Conservation (phyloP, 2,888 invertebrate genomes). For the Drosophila niveifrons region DNA sequence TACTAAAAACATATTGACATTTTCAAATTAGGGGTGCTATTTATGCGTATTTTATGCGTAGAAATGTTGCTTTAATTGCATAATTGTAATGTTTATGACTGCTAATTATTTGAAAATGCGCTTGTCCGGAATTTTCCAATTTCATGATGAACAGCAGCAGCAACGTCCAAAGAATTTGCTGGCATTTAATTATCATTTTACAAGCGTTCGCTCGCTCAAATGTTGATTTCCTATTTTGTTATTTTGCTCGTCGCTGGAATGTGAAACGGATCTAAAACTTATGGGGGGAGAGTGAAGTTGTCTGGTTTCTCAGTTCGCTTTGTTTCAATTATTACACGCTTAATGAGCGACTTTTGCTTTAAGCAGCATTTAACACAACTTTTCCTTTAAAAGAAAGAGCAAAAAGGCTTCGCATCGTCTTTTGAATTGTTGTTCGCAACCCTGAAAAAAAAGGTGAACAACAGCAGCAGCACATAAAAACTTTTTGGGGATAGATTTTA, state of each 20-base stretch:
- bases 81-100: conserved; percentile 42
- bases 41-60: conserved; percentile 30
- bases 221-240: conserved; percentile 55
- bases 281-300: neutral
- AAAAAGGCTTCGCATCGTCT: neutral
- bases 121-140: conserved; percentile 41
- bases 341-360: conserved; percentile 36
- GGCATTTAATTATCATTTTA: conserved; percentile 59
- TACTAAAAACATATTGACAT: neutral
- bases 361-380: no score
- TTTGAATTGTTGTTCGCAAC: neutral
- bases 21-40: conserved; percentile 14
- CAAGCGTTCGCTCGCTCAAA: conserved; percentile 23
- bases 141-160: conserved; percentile 19
- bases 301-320: conserved; percentile 30
- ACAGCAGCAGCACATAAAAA: neutral
- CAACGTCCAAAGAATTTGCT: conserved; percentile 24
- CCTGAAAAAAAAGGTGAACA: neutral
- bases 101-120: conserved; percentile 41
- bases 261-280: conserved; percentile 15
- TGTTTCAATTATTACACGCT: conserved; percentile 62
- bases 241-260: conserved; percentile 34
- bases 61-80: conserved; percentile 36
- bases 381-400: no score
- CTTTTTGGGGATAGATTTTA: conserved; percentile 28